Base-by-base conservation (phyloP, 2,888 invertebrate species). In the Synergus gifuensis region DNA sequence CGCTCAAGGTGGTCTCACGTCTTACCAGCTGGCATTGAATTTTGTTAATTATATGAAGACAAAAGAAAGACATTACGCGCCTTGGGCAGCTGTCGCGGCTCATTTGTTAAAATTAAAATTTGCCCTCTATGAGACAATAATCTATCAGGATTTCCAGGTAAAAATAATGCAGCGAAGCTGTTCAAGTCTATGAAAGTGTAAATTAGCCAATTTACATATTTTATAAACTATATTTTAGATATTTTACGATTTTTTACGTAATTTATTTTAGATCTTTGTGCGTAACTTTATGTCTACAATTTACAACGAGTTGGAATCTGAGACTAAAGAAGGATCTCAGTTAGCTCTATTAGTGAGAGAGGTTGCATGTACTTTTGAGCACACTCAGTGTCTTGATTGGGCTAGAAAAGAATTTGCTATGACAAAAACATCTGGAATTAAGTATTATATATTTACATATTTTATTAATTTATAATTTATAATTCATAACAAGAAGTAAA, bases 1-100 rank as follows among this genome's bases (percentile, higher is more conserved):
- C 16, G 93, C 93, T 8, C 88, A 92, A 73, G 91, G 92, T 49
- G 93, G 93, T 18, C 82, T 89, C 63, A 86, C 93, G n/a, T 87
- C 90, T 77, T 93, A 93, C 83, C 89, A 89, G 36, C 84, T 90
- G 4, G 93, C 93, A 9, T 91, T 94, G 66, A 92, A 93, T 77
- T 87, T 94, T 44, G 92, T 93, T 49, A 87, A 89, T 81, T 94
- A 94, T 88, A 90, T 94, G 77, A 85, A 85, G 83, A 89, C 88
- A 66, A 91, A 92, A 64, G 93, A 93, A 85, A 89, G 88, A 5
- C 93, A 94, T 80, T 94, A 93, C 80, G 90, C 93, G 9, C 94
- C 94, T 1, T 94, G 94, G 94, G 85, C 85, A 14, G 88, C 93
- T 18, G 91, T 93, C 11, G 87, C 93, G 46, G 87, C 87, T 63